A percentile compares a stretch with the other conserved stretches of the same genome.
phyloP scores from a whole-genome alignment of 2,888 invertebrate species.

The Metallyticus violacea region DNA sequence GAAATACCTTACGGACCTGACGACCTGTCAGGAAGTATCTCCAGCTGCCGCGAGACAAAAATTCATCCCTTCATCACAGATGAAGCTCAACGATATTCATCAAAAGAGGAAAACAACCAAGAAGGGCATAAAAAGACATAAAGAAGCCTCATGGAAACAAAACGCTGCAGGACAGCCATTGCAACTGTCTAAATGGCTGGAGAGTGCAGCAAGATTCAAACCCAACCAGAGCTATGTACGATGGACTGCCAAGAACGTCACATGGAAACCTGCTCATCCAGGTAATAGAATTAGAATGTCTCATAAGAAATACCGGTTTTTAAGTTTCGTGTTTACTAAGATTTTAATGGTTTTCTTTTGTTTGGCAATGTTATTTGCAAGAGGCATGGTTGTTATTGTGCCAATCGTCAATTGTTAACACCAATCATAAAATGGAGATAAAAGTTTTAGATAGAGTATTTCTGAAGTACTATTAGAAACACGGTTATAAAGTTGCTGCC shows the following conservation, averaged over 20 bases:
- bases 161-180: slow-evolving; percentile 37
- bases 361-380: no score
- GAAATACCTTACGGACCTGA: background rate
- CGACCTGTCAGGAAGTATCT: background rate
- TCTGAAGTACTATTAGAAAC: no score
- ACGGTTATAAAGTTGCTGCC: no score
- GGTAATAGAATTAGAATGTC: no score
- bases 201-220: slow-evolving; percentile 70
- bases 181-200: slow-evolving; percentile 70
- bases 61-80: background rate
- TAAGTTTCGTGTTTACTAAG: no score
- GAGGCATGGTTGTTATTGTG: no score
- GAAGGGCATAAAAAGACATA: background rate
- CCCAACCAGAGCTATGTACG: slow-evolving; percentile 69
- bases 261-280: slow-evolving; percentile 9
- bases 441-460: no score
- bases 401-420: no score
- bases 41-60: background rate
- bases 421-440: no score
- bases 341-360: no score
- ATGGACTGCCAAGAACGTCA: slow-evolving; percentile 47
- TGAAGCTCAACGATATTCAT: background rate
- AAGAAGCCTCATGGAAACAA: background rate
- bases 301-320: background rate
- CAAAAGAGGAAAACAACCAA: background rate